These are phyloP conservation scores for Timema podura DNA, from an alignment of 2,888 invertebrate genomes.

Conservation along the genomic window DNA sequence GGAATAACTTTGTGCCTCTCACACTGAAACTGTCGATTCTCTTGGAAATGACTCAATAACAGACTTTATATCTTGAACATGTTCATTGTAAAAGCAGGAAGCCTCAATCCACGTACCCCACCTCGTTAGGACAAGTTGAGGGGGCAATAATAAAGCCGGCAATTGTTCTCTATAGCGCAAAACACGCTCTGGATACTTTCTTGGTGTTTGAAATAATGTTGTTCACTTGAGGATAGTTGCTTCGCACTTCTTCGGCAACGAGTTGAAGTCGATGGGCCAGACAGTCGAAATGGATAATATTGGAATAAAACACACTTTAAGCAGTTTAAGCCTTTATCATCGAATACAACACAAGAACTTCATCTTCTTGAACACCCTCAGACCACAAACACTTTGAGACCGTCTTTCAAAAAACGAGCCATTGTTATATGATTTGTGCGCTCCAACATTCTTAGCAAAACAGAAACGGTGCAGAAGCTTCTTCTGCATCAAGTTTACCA, in stretches of 20 bases:
- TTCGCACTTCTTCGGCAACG: slow-evolving; percentile 36
- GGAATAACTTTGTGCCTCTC: neutral
- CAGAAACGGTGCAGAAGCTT: too few relatives aligned
- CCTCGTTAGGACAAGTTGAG: slow-evolving; percentile 22
- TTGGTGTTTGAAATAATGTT: neutral
- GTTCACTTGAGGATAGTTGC: slow-evolving; percentile 35
- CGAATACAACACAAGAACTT: too few relatives aligned
- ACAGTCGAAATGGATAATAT: slow-evolving; percentile 38
- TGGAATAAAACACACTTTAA: slow-evolving; percentile 19
- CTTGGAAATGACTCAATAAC: neutral
- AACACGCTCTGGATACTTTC: too few relatives aligned
- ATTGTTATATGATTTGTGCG: too few relatives aligned
- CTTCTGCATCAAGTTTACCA: neutral
- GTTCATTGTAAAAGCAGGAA: slow-evolving; percentile 28
- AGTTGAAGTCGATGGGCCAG: slow-evolving; percentile 36
- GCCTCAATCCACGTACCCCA: slow-evolving; percentile 39
- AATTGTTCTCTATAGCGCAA: too few relatives aligned
- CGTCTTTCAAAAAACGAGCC: too few relatives aligned
- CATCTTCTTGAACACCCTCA: too few relatives aligned
- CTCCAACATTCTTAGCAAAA: too few relatives aligned
- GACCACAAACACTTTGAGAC: too few relatives aligned
- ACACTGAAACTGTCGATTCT: neutral
- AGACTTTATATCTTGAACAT: slow-evolving; percentile 18
- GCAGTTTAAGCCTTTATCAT: too few relatives aligned
- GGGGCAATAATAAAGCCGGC: too few relatives aligned